Conservation (phyloP, 1,140 invertebrate species). For the Rhynchophorus ferrugineus region DNA sequence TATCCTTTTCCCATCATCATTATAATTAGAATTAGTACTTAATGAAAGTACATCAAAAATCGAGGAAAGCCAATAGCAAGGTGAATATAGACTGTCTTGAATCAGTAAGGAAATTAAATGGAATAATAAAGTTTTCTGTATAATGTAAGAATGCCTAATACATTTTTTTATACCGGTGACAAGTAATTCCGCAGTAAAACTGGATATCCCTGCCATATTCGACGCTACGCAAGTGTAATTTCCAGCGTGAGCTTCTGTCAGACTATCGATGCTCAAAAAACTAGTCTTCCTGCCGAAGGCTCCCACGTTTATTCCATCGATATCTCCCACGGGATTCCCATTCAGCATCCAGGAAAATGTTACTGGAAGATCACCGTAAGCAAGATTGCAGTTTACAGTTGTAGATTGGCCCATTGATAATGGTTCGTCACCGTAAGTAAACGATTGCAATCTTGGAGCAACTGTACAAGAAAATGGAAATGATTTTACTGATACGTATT, state of each 20-base stretch:
- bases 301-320: slow-evolving; percentile 25
- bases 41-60: no score
- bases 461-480: slow-evolving; percentile 20
- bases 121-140: no score
- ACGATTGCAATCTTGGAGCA: slow-evolving; percentile 56
- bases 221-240: slow-evolving; percentile 62
- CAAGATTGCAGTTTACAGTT: slow-evolving; percentile 29
- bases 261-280: slow-evolving; percentile 65
- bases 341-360: slow-evolving; percentile 59
- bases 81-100: no score
- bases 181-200: slow-evolving; percentile 57
- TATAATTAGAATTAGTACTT: no score
- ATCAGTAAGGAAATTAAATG: no score
- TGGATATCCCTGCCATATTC: slow-evolving; percentile 61
- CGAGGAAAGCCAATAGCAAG: no score
- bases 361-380: slow-evolving; percentile 32
- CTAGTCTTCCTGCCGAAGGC: slow-evolving; percentile 61
- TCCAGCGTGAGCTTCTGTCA: slow-evolving; percentile 60
- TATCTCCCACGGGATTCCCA: slow-evolving; percentile 40
- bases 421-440: slow-evolving; percentile 53
- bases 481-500: no score
- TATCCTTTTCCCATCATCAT: no score
- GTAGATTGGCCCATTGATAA: slow-evolving; percentile 38
- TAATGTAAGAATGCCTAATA: no score
- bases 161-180: slow-evolving; percentile 65